These are phyloP conservation scores for Silurus meridionalis DNA, from an alignment of 2,113 vertebrate species.

Conservation along the genomic window DNA sequence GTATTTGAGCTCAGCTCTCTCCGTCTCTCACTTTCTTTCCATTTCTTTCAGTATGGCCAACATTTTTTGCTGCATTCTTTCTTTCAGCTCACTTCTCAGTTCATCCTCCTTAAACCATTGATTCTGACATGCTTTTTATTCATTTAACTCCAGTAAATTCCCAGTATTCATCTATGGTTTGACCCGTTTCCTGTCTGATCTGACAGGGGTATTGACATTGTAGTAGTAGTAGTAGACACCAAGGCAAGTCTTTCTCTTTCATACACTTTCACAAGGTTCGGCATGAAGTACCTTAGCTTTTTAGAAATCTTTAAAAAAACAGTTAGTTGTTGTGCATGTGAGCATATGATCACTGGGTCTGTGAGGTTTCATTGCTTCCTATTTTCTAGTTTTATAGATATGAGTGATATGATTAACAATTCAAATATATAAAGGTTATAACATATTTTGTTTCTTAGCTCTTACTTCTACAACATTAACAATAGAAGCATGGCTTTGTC, in stretches of 20 bases:
- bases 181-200: neutral
- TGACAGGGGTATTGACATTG: neutral
- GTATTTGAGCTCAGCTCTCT: neutral
- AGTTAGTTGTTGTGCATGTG: neutral
- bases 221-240: neutral
- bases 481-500: neutral
- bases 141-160: neutral
- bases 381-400: neutral
- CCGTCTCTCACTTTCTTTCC: neutral
- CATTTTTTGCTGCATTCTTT: neutral
- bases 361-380: neutral
- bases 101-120: neutral
- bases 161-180: neutral
- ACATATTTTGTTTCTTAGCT: neutral
- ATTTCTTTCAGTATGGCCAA: neutral
- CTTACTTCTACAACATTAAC: neutral
- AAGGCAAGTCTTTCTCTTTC: neutral
- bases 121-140: neutral
- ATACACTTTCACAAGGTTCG: neutral
- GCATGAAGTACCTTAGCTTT: neutral
- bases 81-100: neutral
- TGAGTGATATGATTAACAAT: neutral
- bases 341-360: neutral
- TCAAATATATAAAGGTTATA: neutral
- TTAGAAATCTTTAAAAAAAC: neutral